Base-by-base conservation (phyloP, 2,113 vertebrate species). In the Scomber japonicus region DNA sequence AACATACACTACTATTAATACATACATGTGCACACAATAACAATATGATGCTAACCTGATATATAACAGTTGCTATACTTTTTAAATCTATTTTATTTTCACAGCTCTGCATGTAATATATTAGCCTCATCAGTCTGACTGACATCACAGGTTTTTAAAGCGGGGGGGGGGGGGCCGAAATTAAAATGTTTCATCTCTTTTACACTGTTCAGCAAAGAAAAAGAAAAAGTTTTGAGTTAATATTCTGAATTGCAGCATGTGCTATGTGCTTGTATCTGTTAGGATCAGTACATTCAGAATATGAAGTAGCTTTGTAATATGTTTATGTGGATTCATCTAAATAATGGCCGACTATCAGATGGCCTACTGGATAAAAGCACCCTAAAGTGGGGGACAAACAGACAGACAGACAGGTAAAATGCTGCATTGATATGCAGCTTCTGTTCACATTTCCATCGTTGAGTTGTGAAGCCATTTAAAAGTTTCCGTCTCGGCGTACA, bases 371-470 rank as follows among this genome's bases (percentile, higher is more conserved):
- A 88, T 90, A 90, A 91, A 92, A 87, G 88, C 84, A 75, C 87
- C 83, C 84, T 66, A 88, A 87, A 87, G 82, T 86, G 86, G 84
- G 65, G 65, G 85, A 93, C 83, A 93, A 92, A 94, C 88, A 91
- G 75, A 83, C 81, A 81, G 81, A 85, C 89, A 78, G 21, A 21
- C 21, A 21, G 21, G 21, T 21, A 56, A 90, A 91, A 85, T 31
- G 54, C 3, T 48, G 65, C 86, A 88, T 90, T 91, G 77, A 89
- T 80, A 91, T 90, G 86, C 92, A 83, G 81, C 80, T 71, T 83
- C 71, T 66, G 74, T 71, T 82, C 88, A 77, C 79, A 89, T 89
- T 89, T 88, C 89, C 83, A 93, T 89, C 77, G 68, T 56, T 81
- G 83, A 85, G 81, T 68, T 90, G 83, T 30, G 71, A 71, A 63